Conservation (phyloP, 2,888 invertebrate genomes). For the Lottia scabra region DNA sequence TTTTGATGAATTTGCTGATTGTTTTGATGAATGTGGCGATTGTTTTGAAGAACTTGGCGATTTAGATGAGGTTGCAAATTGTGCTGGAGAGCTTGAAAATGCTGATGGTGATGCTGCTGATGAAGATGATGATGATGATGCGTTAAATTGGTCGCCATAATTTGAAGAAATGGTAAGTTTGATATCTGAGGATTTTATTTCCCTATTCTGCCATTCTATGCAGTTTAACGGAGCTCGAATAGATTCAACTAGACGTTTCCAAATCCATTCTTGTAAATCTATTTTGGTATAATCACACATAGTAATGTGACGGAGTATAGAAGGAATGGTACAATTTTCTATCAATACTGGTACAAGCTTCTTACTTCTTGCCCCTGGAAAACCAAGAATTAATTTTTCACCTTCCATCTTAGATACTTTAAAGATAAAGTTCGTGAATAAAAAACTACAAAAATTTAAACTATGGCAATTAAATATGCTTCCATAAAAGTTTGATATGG, state of each 20-base stretch:
- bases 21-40: too few relatives aligned
- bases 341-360: constrained; percentile 60
- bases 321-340: constrained; percentile 44
- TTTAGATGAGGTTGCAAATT: too few relatives aligned
- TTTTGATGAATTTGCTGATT: too few relatives aligned
- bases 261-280: constrained; percentile 72
- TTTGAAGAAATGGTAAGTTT: background rate
- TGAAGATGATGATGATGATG: background rate
- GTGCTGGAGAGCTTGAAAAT: background rate
- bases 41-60: too few relatives aligned
- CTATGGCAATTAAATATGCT: too few relatives aligned
- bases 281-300: constrained; percentile 56
- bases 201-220: constrained; percentile 16
- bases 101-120: background rate
- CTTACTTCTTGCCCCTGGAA: constrained; percentile 57
- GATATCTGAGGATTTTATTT: background rate
- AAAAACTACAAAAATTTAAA: too few relatives aligned
- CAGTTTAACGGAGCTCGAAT: constrained; percentile 79
- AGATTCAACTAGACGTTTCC: constrained; percentile 85
- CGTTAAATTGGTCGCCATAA: background rate
- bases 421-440: too few relatives aligned
- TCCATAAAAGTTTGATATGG: too few relatives aligned
- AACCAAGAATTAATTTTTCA: background rate
- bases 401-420: too few relatives aligned
- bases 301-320: constrained; percentile 52